Evolutionary conservation across 2,888 invertebrate genomes (phyloP).

Genomic region (Tribolium freemani): DNA sequence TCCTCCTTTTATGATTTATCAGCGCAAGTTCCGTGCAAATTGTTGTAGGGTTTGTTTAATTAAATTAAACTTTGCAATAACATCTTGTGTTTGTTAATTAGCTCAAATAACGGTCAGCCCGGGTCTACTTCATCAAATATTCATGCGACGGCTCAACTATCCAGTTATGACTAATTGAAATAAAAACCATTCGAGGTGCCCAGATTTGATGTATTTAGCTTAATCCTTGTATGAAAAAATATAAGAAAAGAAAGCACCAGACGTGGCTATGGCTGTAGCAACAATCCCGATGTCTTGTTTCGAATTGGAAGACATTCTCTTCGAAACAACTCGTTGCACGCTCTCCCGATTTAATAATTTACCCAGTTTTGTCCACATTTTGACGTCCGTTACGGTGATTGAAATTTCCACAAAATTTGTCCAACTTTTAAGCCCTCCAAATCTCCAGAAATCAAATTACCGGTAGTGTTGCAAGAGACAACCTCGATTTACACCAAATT

Average conservation of each 20-base stretch:
- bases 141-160: background rate
- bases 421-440: background rate
- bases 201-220: background rate
- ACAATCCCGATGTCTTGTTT: conserved; percentile 4
- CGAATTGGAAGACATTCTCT: background rate
- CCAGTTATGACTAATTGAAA: conserved; percentile 6
- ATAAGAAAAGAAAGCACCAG: conserved; percentile 1
- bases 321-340: background rate
- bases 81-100: conserved; percentile 29
- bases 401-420: background rate
- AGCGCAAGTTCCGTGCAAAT: background rate
- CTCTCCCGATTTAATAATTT: background rate
- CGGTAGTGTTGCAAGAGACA: background rate
- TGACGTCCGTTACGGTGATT: background rate
- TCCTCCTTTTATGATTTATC: conserved; percentile 16
- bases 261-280: background rate
- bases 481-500: background rate
- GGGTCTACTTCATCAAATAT: conserved; percentile 18
- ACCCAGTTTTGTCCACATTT: background rate
- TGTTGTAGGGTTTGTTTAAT: conserved; percentile 4
- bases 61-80: conserved; percentile 16
- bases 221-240: background rate
- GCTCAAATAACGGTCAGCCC: conserved; percentile 14
- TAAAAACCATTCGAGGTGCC: background rate
- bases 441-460: background rate